phyloP scores from a whole-genome alignment of 1,140 invertebrate species.

The Euschistus heros region DNA sequence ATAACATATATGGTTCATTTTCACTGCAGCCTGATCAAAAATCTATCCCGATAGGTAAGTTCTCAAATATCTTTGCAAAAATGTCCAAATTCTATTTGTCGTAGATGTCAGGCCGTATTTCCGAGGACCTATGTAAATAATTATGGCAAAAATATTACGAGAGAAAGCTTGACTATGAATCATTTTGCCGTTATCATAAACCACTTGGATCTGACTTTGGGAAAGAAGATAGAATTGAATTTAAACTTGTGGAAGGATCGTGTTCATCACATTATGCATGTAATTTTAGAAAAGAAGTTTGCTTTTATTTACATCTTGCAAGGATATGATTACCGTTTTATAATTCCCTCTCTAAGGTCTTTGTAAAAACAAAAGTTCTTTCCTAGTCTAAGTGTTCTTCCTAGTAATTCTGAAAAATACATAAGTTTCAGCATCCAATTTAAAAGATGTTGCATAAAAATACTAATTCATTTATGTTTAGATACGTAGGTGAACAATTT shows the following conservation, averaged over 20 bases:
- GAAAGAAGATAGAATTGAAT: conserved; percentile 9
- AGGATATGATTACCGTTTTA: no score
- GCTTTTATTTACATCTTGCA: conserved; percentile 32
- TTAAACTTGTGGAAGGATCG: neutral
- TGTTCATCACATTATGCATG: conserved; percentile 8
- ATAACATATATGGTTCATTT: conserved; percentile 15
- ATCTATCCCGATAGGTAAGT: no score
- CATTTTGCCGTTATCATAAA: conserved; percentile 1
- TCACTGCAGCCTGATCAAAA: no score
- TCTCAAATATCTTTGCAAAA: no score
- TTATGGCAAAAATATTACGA: neutral
- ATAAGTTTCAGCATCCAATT: no score
- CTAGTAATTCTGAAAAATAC: no score
- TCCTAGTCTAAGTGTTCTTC: no score
- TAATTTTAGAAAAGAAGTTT: neutral
- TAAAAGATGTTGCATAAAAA: no score
- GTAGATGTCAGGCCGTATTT: conserved; percentile 33
- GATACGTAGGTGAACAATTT: no score
- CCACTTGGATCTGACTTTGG: neutral
- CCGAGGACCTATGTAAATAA: neutral
- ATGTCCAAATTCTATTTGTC: conserved; percentile 35
- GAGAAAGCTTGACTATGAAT: neutral
- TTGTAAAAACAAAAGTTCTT: no score
- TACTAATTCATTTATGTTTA: no score
- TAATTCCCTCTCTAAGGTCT: no score